Evolutionary conservation across 2,113 vertebrate species (phyloP).

Genomic region (Meleagris gallopavo): DNA sequence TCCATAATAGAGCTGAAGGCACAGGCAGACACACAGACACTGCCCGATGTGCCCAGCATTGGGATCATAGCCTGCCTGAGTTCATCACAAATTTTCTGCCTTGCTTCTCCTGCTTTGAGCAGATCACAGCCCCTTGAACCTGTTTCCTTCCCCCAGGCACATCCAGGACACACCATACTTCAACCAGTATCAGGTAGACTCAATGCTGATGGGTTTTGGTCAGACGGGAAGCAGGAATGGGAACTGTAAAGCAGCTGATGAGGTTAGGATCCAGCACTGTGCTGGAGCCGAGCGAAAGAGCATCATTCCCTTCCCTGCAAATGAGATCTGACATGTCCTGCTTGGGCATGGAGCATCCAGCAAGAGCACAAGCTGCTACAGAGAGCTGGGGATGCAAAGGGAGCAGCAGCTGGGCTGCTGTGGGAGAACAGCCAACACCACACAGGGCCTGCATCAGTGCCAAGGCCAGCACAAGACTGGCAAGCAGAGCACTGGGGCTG

Average conservation of each 20-base stretch:
- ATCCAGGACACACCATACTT: too few species aligned
- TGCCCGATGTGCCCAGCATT: background rate
- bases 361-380: background rate
- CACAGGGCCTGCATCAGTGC: background rate
- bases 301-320: background rate
- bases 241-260: rapidly evolving
- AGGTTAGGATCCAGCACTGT: background rate
- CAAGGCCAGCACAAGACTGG: background rate
- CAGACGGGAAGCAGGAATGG: background rate
- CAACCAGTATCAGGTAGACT: background rate
- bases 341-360: background rate
- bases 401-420: background rate
- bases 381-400: rapidly evolving
- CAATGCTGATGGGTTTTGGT: background rate
- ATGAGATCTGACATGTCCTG: background rate
- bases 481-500: rapidly evolving
- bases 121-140: background rate
- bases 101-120: background rate
- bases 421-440: rapidly evolving
- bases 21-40: background rate
- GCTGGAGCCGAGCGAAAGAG: rapidly evolving
- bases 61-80: background rate
- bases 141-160: background rate
- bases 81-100: background rate
- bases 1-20: rapidly evolving